Conservation (phyloP, 2,888 invertebrate species). For the Drosophila yooni region DNA sequence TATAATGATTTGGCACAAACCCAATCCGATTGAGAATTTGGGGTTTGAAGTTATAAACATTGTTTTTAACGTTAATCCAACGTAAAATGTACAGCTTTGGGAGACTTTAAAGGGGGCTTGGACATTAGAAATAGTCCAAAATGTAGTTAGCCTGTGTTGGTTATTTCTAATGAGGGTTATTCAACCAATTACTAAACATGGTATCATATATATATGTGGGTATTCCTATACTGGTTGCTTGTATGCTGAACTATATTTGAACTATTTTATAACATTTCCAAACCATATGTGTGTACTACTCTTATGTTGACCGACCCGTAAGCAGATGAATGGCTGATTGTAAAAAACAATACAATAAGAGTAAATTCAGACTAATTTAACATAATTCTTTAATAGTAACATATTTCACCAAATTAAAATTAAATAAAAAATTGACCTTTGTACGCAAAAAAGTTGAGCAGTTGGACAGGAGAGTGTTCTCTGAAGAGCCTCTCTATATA, state of each 20-base stretch:
- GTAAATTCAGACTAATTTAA: not conserved
- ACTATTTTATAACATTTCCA: no score
- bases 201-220: not conserved
- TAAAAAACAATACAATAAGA: no score
- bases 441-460: not conserved
- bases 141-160: not conserved
- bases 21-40: not conserved
- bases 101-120: not conserved
- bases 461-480: not conserved
- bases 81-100: not conserved
- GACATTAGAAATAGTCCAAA: not conserved
- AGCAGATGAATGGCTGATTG: no score
- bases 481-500: constrained; percentile 20
- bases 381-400: not conserved
- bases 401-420: not conserved
- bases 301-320: no score
- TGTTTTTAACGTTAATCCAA: not conserved
- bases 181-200: not conserved
- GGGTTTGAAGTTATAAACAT: not conserved
- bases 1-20: not conserved
- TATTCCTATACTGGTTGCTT: not conserved
- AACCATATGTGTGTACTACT: no score
- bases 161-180: not conserved
- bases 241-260: not conserved
- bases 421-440: not conserved